Conservation (phyloP, 2,113 vertebrate species). For the Meriones unguiculatus region DNA sequence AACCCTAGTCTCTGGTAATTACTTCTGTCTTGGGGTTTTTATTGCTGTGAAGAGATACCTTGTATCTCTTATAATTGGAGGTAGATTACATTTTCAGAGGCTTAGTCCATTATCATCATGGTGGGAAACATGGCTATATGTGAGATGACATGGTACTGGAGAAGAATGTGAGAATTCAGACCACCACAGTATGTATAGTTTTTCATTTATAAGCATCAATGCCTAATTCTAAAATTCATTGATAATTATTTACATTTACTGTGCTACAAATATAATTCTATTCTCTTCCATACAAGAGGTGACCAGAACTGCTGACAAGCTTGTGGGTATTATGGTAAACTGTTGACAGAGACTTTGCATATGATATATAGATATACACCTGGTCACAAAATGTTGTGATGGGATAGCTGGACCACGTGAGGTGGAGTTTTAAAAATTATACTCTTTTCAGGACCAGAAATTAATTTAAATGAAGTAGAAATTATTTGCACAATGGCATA, state of each 20-base stretch:
- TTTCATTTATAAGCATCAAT: background rate
- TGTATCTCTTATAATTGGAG: too few species aligned
- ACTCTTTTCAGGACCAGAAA: background rate
- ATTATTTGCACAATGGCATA: background rate
- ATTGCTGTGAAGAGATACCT: too few species aligned
- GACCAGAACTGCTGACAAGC: fast-evolving
- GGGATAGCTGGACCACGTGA: background rate
- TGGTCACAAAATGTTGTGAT: background rate
- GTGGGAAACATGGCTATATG: too few species aligned
- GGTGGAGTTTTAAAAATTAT: background rate
- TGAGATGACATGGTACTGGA: too few species aligned
- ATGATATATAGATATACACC: background rate
- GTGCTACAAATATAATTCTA: background rate
- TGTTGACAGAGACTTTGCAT: background rate
- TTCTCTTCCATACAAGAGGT: background rate
- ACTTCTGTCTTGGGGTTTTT: too few species aligned
- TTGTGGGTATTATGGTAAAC: background rate
- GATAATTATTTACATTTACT: background rate
- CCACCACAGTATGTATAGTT: background rate
- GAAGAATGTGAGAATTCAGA: background rate
- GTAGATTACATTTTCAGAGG: too few species aligned
- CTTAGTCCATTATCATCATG: too few species aligned
- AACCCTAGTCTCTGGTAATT: too few species aligned
- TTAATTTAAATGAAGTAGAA: background rate
- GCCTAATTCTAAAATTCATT: background rate